Base-by-base conservation (phyloP, 2,888 invertebrate genomes). In the Limnephilus auricula region DNA sequence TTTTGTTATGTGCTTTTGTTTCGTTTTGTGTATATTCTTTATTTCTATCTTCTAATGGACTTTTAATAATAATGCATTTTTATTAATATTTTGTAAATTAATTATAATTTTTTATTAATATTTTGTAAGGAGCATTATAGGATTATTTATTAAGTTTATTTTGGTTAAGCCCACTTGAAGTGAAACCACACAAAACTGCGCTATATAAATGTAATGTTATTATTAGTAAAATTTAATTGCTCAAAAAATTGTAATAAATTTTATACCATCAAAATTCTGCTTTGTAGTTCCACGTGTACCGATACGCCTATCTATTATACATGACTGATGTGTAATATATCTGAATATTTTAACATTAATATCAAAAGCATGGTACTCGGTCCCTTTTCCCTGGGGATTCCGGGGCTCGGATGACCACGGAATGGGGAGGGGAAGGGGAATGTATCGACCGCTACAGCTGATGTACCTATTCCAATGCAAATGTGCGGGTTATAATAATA, bases 371-470 rank as follows among this genome's bases (percentile, higher is more conserved):
- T 18, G 85, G 40, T 45, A 15, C 5, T 15, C 25, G n/a, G 40
- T 13, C n/a, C 25, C 84, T 25, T n/a, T 37, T n/a, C 84, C 84
- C 84, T 4, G 25, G 84, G 40, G 40, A 34, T 37, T 25, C 84
- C 37, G 34, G 84, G 84, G 40, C 40, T 34, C 80, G 80, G n/a
- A 37, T n/a, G 34, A 32, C 84, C 34, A n/a, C 37, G 13, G 37
- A 25, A 10, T n/a, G 30, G 40, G 9, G 34, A 12, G 37, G 45
- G 85, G 3, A 18, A 2, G 34, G 13, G 45, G 9, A 40, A n/a
- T 30, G 6, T 40, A 40, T 40, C 37, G 85, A 85, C 37, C 84
- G 40, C 15, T 15, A n/a, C 84, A 84, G 84, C 84, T 40, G 85
- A 40, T 85, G 15, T 45, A 40, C 40, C 40, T 40, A 40, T 40